phyloP scores from a whole-genome alignment of 1,140 invertebrate genomes.

The Danaus plexippus region DNA sequence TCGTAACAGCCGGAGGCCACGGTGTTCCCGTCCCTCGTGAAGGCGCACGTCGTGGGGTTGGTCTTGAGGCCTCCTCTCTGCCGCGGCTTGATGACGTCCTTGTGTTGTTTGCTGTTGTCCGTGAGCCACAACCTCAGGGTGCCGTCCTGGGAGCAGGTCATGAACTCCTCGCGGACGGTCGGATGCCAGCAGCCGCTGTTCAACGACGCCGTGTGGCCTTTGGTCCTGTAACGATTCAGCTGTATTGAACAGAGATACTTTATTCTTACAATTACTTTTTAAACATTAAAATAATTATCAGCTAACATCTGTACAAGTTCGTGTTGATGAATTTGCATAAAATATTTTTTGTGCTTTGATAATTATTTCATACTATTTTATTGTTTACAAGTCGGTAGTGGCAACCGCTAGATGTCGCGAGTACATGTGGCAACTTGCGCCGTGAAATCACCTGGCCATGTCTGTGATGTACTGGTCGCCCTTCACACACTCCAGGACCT shows the following conservation, averaged over 20 bases:
- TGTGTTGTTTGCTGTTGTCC: conserved; percentile 83
- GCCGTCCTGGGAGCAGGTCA: conserved; percentile 94
- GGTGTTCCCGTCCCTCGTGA: conserved; percentile 89
- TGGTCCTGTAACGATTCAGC: conserved; percentile 75
- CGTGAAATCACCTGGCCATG: conserved; percentile 77
- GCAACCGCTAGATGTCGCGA: too few relatives aligned
- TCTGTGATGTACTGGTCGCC: conserved; percentile 97
- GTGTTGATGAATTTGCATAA: too few relatives aligned
- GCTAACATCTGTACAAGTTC: too few relatives aligned
- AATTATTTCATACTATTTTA: too few relatives aligned
- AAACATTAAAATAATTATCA: too few relatives aligned
- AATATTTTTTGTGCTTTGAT: too few relatives aligned
- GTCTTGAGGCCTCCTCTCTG: conserved; percentile 91
- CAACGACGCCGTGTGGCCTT: conserved; percentile 94
- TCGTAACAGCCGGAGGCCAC: conserved; percentile 94
- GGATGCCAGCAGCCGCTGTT: conserved; percentile 97
- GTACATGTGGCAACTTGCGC: too few relatives aligned
- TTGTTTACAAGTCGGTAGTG: too few relatives aligned
- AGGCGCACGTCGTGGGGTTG: conserved; percentile 87
- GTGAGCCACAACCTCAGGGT: conserved; percentile 94
- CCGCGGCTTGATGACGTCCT: conserved; percentile 90
- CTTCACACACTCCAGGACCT: conserved; percentile 95
- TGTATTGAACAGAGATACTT: too few relatives aligned
- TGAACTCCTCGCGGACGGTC: conserved; percentile 90
- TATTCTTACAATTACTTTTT: too few relatives aligned